phyloP scores from a whole-genome alignment of 2,888 invertebrate species.

The Aphodius sticticus region DNA sequence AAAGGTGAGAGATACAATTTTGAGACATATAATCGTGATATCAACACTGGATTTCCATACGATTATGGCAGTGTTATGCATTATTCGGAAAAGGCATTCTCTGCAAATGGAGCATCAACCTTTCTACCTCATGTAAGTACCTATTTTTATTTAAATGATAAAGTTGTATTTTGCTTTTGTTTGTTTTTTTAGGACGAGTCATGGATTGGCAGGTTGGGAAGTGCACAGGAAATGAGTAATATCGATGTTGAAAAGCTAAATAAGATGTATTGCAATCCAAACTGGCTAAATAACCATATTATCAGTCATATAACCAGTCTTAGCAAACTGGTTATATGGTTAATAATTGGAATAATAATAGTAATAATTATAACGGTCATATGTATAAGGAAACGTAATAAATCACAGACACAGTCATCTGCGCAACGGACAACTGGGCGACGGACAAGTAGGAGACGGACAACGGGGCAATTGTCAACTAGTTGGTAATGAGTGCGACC shows the following conservation, averaged over 20 bases:
- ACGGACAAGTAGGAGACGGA: too few relatives aligned
- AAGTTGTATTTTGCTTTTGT: background rate
- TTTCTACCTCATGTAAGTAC: slow-evolving; percentile 56
- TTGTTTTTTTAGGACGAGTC: background rate
- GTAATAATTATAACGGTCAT: too few relatives aligned
- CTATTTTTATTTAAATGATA: background rate
- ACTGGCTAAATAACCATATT: too few relatives aligned
- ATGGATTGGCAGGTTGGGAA: slow-evolving; percentile 20
- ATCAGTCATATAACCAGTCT: background rate
- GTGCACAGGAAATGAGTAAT: slow-evolving; percentile 15
- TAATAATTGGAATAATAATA: too few relatives aligned
- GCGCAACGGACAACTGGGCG: too few relatives aligned
- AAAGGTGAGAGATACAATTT: slow-evolving; percentile 53
- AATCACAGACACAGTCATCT: too few relatives aligned
- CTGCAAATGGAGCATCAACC: slow-evolving; percentile 71
- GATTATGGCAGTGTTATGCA: slow-evolving; percentile 80
- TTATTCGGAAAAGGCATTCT: slow-evolving; percentile 73
- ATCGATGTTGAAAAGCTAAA: slow-evolving; percentile 32
- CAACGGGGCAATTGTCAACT: too few relatives aligned
- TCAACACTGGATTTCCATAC: slow-evolving; percentile 72
- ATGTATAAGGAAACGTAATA: too few relatives aligned
- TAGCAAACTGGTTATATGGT: too few relatives aligned
- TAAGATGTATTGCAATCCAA: slow-evolving; percentile 26
- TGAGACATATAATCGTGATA: slow-evolving; percentile 69
- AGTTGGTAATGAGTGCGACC: too few relatives aligned